A percentile compares a stretch with the other conserved stretches of the same genome.
Conservation (phyloP, 2,797 vertebrate genomes). For the Yasuhikotakia modesta region DNA sequence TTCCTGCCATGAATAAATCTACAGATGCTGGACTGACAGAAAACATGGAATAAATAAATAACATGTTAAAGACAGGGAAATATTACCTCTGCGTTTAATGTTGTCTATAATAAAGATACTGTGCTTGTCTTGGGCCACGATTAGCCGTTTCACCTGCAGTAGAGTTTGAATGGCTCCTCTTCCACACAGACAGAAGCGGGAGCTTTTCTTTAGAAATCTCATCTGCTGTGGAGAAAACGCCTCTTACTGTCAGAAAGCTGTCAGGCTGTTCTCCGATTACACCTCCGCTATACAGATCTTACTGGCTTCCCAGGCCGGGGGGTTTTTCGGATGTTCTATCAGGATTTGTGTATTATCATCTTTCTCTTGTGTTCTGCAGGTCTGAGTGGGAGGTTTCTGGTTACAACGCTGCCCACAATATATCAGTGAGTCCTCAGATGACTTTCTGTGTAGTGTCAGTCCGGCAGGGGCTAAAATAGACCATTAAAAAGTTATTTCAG, state of each 20-base stretch:
- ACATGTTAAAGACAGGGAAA: slow-evolving; percentile 4
- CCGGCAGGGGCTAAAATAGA: background rate
- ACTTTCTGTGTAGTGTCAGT: background rate
- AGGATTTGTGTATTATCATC: slow-evolving; percentile 16
- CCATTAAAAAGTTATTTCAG: background rate
- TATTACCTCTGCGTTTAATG: slow-evolving; percentile 1
- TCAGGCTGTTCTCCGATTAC: slow-evolving; percentile 32
- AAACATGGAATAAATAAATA: no score
- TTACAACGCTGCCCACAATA: slow-evolving; percentile 86
- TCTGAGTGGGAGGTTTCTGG: slow-evolving; percentile 86
- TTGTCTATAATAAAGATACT: background rate
- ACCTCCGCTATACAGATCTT: slow-evolving; percentile 13
- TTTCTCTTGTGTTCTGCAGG: slow-evolving; percentile 69
- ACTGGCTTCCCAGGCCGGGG: slow-evolving; percentile 31
- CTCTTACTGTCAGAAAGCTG: slow-evolving; percentile 36
- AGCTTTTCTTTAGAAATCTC: slow-evolving; percentile 24
- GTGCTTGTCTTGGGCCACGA: slow-evolving; percentile 27
- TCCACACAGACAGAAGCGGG: slow-evolving; percentile 2
- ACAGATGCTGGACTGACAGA: no score
- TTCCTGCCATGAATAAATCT: no score
- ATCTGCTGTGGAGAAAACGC: slow-evolving; percentile 34
- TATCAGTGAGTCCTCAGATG: slow-evolving; percentile 81
- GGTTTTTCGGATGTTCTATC: slow-evolving; percentile 11
- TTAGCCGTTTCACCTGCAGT: slow-evolving; percentile 18
- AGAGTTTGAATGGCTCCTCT: slow-evolving; percentile 12